Conservation (phyloP, 2,113 vertebrate genomes). For the Amazona vittata region DNA sequence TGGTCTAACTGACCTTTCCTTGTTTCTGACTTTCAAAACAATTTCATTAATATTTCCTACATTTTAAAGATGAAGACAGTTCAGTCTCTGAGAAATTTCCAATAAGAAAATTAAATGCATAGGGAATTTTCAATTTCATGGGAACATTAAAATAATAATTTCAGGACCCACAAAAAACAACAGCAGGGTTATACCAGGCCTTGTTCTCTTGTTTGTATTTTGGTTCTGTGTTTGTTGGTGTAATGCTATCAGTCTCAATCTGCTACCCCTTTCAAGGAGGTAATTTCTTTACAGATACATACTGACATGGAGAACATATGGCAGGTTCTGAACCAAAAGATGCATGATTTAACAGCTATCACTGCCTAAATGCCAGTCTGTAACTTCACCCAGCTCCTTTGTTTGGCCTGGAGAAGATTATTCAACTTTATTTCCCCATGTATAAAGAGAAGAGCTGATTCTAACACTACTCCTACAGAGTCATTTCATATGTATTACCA, state of each 20-base stretch:
- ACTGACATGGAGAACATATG: background rate
- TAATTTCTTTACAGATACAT: background rate
- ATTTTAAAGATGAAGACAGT: background rate
- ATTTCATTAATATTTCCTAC: background rate
- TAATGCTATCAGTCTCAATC: background rate
- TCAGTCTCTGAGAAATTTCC: background rate
- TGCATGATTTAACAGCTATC: background rate
- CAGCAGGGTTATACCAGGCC: background rate
- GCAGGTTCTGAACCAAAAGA: background rate
- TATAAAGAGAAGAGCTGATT: background rate
- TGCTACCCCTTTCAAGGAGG: background rate
- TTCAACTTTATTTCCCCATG: background rate
- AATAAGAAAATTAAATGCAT: background rate
- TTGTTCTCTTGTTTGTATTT: background rate
- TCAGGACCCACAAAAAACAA: background rate
- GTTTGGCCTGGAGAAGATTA: background rate
- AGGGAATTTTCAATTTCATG: background rate
- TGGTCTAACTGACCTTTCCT: background rate
- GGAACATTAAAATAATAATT: background rate
- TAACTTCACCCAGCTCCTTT: background rate
- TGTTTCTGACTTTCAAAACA: background rate
- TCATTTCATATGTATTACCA: background rate
- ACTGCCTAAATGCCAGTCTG: background rate
- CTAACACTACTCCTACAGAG: background rate
- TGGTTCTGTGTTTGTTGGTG: background rate